Percentiles rank a stretch among this genome's conserved stretches.
Evolutionary conservation across 1,140 invertebrate genomes (phyloP).

Genomic region (Drosophila melanica): DNA sequence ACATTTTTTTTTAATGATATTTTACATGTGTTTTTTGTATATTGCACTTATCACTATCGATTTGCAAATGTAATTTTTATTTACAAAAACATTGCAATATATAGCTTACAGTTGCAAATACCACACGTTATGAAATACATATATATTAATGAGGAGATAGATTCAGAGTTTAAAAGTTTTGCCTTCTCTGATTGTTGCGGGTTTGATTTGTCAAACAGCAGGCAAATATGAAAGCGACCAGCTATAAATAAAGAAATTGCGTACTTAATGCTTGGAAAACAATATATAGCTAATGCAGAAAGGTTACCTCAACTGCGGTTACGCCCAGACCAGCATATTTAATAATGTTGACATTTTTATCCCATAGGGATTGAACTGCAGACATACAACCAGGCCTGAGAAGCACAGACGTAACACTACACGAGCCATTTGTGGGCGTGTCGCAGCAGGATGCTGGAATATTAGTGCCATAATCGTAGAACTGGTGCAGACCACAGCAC

Average conservation of each 20-base stretch:
- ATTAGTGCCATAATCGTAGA: conserved; percentile 83
- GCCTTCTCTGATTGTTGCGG: conserved; percentile 65
- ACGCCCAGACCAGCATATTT: conserved; percentile 88
- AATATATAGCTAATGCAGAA: background rate
- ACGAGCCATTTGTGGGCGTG: conserved; percentile 69
- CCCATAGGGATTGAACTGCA: conserved; percentile 83
- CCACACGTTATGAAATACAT: background rate
- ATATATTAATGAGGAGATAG: conserved; percentile 7
- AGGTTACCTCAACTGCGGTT: conserved; percentile 87
- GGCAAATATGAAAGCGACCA: conserved; percentile 78
- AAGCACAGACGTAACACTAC: conserved; percentile 63
- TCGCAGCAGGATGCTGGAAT: conserved; percentile 84
- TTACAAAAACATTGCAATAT: background rate
- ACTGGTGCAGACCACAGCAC: conserved; percentile 87
- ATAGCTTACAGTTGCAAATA: background rate
- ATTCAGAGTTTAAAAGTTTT: conserved; percentile 54
- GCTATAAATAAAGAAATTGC: conserved; percentile 32
- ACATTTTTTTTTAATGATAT: no score
- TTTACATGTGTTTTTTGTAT: background rate
- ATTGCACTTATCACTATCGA: background rate
- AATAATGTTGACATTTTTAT: conserved; percentile 85
- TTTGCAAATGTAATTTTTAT: conserved; percentile 5
- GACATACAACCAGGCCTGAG: conserved; percentile 84
- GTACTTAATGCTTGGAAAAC: background rate
- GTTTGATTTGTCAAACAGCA: conserved; percentile 80